phyloP scores from a whole-genome alignment of 1,140 invertebrate species.

The Reticulitermes speratus region DNA sequence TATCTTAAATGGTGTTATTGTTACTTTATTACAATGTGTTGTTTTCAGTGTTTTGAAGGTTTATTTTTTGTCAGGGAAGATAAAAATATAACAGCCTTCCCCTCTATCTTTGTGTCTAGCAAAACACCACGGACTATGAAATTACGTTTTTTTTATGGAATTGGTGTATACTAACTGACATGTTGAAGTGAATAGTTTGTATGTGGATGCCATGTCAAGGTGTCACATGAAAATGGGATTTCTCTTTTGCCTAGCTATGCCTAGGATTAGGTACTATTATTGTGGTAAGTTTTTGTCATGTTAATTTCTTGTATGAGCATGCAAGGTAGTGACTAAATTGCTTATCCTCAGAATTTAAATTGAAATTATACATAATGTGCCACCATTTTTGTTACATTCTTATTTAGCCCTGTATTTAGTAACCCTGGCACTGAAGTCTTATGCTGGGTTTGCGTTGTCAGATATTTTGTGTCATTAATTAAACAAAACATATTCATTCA shows the following conservation, averaged over 20 bases:
- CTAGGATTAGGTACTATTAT: slow-evolving; percentile 67
- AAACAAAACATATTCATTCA: too few relatives aligned
- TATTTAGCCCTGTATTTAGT: background rate
- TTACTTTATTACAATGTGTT: too few relatives aligned
- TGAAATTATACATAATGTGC: background rate
- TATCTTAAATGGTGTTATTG: too few relatives aligned
- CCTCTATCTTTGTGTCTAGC: too few relatives aligned
- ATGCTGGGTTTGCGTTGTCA: background rate
- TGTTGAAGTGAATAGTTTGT: background rate
- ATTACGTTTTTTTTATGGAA: background rate
- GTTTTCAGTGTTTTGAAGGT: too few relatives aligned
- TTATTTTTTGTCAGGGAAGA: too few relatives aligned
- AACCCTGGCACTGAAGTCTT: background rate
- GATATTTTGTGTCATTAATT: too few relatives aligned
- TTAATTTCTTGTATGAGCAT: slow-evolving; percentile 2
- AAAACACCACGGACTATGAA: background rate
- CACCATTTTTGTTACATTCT: background rate
- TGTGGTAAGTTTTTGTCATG: slow-evolving; percentile 57
- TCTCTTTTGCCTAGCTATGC: slow-evolving; percentile 55
- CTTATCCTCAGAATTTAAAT: background rate
- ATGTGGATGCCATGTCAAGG: slow-evolving; percentile 20
- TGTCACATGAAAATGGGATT: slow-evolving; percentile 36
- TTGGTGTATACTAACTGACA: background rate
- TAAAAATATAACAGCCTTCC: too few relatives aligned
- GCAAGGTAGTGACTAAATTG: background rate